Base-by-base conservation (phyloP, 1,140 invertebrate species). In the Conus betulinus region DNA sequence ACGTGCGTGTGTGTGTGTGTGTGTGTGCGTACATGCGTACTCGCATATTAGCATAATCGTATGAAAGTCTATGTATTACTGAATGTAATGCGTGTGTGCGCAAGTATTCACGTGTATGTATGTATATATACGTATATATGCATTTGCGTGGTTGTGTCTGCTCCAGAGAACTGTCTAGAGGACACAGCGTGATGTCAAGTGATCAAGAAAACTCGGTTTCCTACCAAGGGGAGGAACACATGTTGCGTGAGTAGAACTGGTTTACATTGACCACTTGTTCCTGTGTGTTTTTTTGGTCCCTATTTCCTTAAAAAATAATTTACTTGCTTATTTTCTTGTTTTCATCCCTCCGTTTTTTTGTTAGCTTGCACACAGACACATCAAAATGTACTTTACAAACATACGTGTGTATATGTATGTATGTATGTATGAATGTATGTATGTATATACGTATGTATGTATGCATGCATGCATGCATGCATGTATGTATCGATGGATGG, bases 161-260 rank as follows among this genome's bases (percentile, higher is more conserved):
- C 71, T 15, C 13, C 60, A 85, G 84, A 51, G 84, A 85, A 71
- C 13, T 85, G 57, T 25, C 60, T 4, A 85, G 84, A 39, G 52
- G 20, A 0, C 17, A 52, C 57, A 71, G n/a, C 39, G n/a, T 85
- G 60, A 57, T 63, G 67, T 13, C 84, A 7, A 67, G 84, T 53
- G 60, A 85, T 74, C 25, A 71, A 13, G 27, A 23, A 5, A 85
- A 15, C 39, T 67, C 15, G 17, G 27, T 85, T 25, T 25, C 39
- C 39, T 17, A 85, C 52, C 6, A 67, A 13, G 55, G 67, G 27
- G 15, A 85, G 39, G 17, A 85, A 2, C 60, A 85, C 51, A 5
- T 60, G 23, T 60, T 85, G 20, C 23, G 84, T 85, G 25, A 85
- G 84, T 5, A 15, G 15, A 60, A 0, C 15, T 15, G 8, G 57